phyloP scores from a whole-genome alignment of 2,113 vertebrate genomes.

The Psammodynastes pulverulentus region DNA sequence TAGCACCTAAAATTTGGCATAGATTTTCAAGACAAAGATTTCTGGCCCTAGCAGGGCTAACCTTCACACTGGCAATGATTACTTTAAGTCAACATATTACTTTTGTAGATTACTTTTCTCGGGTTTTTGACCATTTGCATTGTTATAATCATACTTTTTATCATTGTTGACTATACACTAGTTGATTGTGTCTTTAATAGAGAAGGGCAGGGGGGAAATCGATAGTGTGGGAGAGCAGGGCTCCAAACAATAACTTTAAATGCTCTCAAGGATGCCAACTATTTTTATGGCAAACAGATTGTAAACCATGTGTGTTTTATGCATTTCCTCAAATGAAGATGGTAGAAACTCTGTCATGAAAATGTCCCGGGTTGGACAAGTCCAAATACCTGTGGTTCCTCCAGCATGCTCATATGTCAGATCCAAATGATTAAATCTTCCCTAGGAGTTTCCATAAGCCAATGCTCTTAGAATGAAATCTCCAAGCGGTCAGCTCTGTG shows the following conservation, averaged over 20 bases:
- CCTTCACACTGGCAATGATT: background rate
- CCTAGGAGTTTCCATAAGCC: background rate
- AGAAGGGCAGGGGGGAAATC: background rate
- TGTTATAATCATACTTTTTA: background rate
- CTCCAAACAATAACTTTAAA: background rate
- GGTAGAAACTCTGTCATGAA: slow-evolving; percentile 18
- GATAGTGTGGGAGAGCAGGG: background rate
- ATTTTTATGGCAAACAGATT: background rate
- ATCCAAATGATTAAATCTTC: slow-evolving; percentile 19
- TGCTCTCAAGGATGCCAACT: background rate
- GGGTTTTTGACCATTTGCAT: background rate
- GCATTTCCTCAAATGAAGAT: slow-evolving; percentile 17
- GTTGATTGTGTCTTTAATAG: background rate
- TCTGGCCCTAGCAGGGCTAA: background rate
- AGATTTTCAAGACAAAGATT: background rate
- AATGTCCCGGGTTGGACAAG: background rate
- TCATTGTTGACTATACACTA: background rate
- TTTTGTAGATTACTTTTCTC: background rate
- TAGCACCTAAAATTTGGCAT: background rate
- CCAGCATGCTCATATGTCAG: slow-evolving; percentile 15
- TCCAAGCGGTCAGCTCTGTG: background rate
- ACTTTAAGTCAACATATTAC: background rate
- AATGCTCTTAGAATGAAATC: slow-evolving; percentile 16
- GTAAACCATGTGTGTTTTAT: slow-evolving; percentile 8
- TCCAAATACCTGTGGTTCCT: slow-evolving; percentile 15